These are phyloP conservation scores for Pemphredon lugubris DNA, from an alignment of 2,888 invertebrate species.

Conservation along the genomic window DNA sequence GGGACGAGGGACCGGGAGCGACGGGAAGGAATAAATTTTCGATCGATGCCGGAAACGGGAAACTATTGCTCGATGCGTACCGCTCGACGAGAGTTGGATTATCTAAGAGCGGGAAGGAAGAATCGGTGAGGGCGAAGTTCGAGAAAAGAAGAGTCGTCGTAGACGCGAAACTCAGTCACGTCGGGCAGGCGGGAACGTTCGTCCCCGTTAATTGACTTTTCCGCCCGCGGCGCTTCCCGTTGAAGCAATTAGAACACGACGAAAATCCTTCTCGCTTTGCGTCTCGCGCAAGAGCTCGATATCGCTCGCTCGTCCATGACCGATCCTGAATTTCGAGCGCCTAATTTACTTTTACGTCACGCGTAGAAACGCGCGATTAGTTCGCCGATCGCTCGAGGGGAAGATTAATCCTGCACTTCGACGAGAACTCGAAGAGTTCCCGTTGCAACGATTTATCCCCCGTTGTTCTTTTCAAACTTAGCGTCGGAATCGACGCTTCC, in stretches of 20 bases:
- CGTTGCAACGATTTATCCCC: too few species aligned
- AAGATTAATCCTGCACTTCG: too few species aligned
- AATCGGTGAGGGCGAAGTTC: conserved; percentile 30
- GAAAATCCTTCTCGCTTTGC: conserved; percentile 32
- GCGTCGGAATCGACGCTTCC: too few species aligned
- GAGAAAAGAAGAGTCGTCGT: conserved; percentile 2
- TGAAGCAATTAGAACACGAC: conserved; percentile 39
- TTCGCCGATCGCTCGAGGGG: too few species aligned
- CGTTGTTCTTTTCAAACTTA: too few species aligned
- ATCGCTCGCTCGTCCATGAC: conserved; percentile 1
- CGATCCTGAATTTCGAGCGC: background rate
- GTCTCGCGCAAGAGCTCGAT: conserved; percentile 7
- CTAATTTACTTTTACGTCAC: background rate
- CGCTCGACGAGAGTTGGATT: conserved; percentile 43
- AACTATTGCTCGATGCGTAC: conserved; percentile 18
- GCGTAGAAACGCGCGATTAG: background rate
- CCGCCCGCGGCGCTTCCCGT: conserved; percentile 41
- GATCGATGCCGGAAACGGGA: background rate
- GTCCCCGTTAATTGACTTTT: conserved; percentile 59
- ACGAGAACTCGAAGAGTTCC: too few species aligned
- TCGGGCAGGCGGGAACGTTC: conserved; percentile 41
- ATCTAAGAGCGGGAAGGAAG: conserved; percentile 27
- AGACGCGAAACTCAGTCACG: conserved; percentile 56
- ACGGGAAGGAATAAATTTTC: conserved; percentile 18
- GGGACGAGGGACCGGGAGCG: background rate